Conservation (phyloP, 2,797 vertebrate genomes). For the Sardinella longiceps region DNA sequence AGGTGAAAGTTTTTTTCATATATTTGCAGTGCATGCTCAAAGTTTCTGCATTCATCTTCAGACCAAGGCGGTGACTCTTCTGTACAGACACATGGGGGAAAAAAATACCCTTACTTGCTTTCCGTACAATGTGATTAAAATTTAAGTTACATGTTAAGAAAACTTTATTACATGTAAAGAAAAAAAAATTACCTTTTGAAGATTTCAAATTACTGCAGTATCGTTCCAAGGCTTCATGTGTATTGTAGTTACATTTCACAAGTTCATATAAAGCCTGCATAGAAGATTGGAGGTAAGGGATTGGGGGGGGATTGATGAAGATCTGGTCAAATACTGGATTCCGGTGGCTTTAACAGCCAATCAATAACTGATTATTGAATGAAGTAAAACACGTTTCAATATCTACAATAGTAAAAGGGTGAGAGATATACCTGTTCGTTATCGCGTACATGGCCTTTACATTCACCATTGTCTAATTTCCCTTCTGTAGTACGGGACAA, state of each 20-base stretch:
- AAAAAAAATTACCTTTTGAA: constrained; percentile 81
- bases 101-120: not conserved
- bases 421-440: constrained; percentile 84
- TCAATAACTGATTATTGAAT: too few relatives aligned
- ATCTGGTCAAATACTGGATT: not conserved
- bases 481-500: constrained; percentile 81
- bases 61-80: constrained; percentile 93
- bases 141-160: not conserved
- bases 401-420: not conserved
- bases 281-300: not conserved
- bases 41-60: constrained; percentile 96
- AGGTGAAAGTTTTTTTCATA: constrained; percentile 98
- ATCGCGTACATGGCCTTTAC: constrained; percentile 83
- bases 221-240: constrained; percentile 86
- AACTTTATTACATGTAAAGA: too few relatives aligned
- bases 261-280: constrained; percentile 90
- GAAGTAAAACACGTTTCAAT: not conserved
- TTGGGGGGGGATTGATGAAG: too few relatives aligned
- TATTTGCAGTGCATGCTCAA: constrained; percentile 94
- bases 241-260: constrained; percentile 89
- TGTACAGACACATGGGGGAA: constrained; percentile 58
- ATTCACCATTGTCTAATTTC: constrained; percentile 76
- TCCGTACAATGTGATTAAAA: too few relatives aligned
- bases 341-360: too few relatives aligned
- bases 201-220: constrained; percentile 84